These are phyloP conservation scores for Porites rus DNA, from an alignment of 92 coral and sea anemone species.

Conservation along the genomic window DNA sequence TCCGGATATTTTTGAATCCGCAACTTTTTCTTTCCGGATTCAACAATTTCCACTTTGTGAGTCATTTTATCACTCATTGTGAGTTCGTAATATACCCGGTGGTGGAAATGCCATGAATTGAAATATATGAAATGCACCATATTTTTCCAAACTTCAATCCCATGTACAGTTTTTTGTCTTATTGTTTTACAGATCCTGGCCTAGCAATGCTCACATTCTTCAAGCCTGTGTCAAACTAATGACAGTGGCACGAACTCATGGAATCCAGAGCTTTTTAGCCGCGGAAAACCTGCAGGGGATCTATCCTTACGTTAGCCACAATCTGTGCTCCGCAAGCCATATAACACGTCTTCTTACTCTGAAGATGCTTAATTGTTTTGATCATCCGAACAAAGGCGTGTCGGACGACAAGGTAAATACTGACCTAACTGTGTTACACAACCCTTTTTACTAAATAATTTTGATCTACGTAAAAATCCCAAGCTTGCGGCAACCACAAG, in stretches of 20 bases:
- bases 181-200: slow-evolving; percentile 56
- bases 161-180: neutral
- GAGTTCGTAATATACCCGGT: too few relatives aligned
- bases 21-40: too few relatives aligned
- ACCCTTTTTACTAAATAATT: too few relatives aligned
- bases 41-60: too few relatives aligned
- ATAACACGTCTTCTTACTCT: slow-evolving; percentile 80
- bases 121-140: too few relatives aligned
- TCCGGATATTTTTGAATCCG: too few relatives aligned
- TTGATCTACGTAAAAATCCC: too few relatives aligned
- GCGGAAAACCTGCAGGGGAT: slow-evolving; percentile 56
- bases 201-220: slow-evolving; percentile 75
- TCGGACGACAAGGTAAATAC: slow-evolving; percentile 37
- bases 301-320: slow-evolving; percentile 60
- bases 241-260: slow-evolving; percentile 51
- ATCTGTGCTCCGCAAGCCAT: slow-evolving; percentile 86
- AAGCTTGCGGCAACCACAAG: too few relatives aligned
- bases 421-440: neutral
- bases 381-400: slow-evolving; percentile 38
- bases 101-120: too few relatives aligned
- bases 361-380: slow-evolving; percentile 77
- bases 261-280: slow-evolving; percentile 44
- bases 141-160: too few relatives aligned
- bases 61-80: too few relatives aligned
- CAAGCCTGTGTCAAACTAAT: slow-evolving; percentile 74